Evolutionary conservation across 2,888 invertebrate genomes (phyloP).

Genomic region (Sinotaia quadrata): DNA sequence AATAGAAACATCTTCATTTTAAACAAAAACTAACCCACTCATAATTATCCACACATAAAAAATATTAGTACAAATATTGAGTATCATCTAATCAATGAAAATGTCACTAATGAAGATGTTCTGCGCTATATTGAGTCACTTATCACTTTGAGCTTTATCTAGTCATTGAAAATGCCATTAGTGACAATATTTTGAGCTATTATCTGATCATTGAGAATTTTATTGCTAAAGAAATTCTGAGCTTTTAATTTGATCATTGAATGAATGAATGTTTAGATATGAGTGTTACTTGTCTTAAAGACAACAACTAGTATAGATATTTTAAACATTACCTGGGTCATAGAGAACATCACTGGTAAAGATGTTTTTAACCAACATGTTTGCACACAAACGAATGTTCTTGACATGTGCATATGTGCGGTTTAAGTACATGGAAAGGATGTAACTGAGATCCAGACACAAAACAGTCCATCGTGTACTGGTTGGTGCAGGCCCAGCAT

Average conservation of each 20-base stretch:
- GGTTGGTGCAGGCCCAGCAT: conserved; percentile 66
- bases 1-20: too few relatives aligned
- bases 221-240: conserved; percentile 3
- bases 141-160: too few relatives aligned
- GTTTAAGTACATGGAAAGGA: conserved; percentile 69
- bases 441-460: conserved; percentile 68
- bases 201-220: too few relatives aligned
- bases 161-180: too few relatives aligned
- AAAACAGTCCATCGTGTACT: conserved; percentile 70
- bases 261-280: background rate
- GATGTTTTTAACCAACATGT: conserved; percentile 70
- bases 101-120: too few relatives aligned
- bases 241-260: background rate
- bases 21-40: too few relatives aligned
- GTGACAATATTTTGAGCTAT: too few relatives aligned
- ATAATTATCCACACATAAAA: too few relatives aligned
- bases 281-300: background rate
- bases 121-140: too few relatives aligned
- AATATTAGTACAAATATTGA: too few relatives aligned
- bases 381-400: conserved; percentile 69
- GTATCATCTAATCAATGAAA: too few relatives aligned
- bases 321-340: conserved; percentile 67
- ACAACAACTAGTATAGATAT: background rate
- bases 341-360: conserved; percentile 70
- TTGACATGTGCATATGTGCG: conserved; percentile 67